Evolutionary conservation across 1,140 invertebrate species (phyloP).

Genomic region (Condylostylus longicornis): DNA sequence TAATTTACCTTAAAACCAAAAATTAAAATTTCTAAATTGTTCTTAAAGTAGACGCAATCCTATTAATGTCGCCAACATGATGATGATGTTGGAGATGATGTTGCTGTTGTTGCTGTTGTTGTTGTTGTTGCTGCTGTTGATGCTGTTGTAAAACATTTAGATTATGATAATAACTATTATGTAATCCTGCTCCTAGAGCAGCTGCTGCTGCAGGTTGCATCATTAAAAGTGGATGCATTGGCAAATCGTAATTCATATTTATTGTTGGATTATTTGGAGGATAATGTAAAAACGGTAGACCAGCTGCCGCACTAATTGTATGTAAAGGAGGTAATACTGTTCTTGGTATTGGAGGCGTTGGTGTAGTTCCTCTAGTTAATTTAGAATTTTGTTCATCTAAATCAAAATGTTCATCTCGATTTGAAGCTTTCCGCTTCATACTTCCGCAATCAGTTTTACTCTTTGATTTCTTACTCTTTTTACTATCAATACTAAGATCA

Average conservation of each 20-base stretch:
- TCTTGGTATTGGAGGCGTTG: background rate
- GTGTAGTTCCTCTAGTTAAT: background rate
- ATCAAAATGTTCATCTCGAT: background rate
- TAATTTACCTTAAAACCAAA: too few species aligned
- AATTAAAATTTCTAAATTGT: too few species aligned
- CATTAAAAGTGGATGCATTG: constrained; percentile 10
- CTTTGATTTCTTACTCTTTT: background rate
- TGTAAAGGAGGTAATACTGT: constrained; percentile 17
- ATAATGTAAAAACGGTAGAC: constrained; percentile 22
- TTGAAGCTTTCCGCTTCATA: background rate
- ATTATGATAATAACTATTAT: too few species aligned
- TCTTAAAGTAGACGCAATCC: too few species aligned
- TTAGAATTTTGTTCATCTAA: constrained; percentile 1
- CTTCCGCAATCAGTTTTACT: background rate
- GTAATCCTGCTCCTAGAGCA: too few species aligned
- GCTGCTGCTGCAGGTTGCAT: constrained; percentile 5
- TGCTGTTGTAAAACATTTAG: too few species aligned
- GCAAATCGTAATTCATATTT: constrained; percentile 5
- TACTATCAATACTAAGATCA: background rate
- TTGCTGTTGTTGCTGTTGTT: too few species aligned
- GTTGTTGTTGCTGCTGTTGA: too few species aligned
- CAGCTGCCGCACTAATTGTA: constrained; percentile 20
- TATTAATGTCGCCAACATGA: too few species aligned
- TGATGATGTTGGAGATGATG: too few species aligned
- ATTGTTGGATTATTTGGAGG: constrained; percentile 10